Conservation (phyloP, 2,797 vertebrate species). For the Catharus ustulatus region DNA sequence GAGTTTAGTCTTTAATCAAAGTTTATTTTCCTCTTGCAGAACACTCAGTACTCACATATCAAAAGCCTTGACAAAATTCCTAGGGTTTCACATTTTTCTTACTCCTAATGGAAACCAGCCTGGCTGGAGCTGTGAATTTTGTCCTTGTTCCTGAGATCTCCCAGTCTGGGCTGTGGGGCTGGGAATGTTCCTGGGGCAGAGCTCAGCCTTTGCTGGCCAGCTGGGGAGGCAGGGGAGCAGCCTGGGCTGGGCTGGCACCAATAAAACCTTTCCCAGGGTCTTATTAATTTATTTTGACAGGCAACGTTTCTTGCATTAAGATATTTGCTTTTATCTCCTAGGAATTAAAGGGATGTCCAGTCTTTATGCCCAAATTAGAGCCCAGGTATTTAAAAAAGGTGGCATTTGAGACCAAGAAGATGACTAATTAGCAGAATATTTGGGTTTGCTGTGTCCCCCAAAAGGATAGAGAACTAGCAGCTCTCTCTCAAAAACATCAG, state of each 20-base stretch:
- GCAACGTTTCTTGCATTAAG: background rate
- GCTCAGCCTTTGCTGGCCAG: no score
- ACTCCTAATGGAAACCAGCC: background rate
- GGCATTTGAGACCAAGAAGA: background rate
- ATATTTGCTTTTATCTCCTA: background rate
- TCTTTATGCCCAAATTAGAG: background rate
- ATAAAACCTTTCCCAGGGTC: background rate
- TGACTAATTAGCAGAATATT: background rate
- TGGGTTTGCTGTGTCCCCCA: background rate
- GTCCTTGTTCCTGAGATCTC: background rate
- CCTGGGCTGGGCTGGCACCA: no score
- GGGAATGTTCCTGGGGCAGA: fast-evolving
- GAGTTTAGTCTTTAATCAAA: background rate
- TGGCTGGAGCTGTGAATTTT: background rate
- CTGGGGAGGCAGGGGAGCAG: no score
- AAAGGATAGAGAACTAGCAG: fast-evolving
- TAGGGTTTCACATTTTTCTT: background rate
- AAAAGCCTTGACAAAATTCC: background rate
- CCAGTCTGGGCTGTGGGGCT: fast-evolving
- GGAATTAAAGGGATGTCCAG: background rate
- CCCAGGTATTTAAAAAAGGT: background rate
- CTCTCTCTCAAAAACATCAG: background rate
- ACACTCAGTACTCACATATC: background rate
- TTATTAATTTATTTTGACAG: background rate
- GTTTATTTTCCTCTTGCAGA: background rate